Conservation (phyloP, 2,113 vertebrate species). For the Lampris megalopsis region DNA sequence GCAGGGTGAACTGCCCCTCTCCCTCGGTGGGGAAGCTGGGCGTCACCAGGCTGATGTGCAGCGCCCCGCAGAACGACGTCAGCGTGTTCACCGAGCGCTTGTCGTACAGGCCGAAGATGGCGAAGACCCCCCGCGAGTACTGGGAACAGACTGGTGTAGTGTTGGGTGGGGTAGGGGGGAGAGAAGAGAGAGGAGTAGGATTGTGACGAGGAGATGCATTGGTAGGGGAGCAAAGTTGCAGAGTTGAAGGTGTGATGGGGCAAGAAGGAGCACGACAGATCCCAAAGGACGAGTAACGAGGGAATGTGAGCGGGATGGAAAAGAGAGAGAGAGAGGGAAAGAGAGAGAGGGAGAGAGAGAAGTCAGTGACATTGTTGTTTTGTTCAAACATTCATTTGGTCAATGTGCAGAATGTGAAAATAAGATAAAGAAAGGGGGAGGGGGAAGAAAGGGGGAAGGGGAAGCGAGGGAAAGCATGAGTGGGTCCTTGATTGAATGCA, state of each 20-base stretch:
- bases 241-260: neutral
- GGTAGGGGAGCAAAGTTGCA: neutral
- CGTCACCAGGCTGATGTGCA: constrained; percentile 98
- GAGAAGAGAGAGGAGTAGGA: neutral
- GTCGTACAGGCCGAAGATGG: constrained; percentile 99
- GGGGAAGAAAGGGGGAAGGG: constrained; percentile 5
- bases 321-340: neutral
- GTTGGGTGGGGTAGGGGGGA: neutral
- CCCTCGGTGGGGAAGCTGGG: constrained; percentile 97
- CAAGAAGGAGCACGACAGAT: neutral
- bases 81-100: constrained; percentile 98
- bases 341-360: neutral
- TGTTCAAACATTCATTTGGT: constrained; percentile 3
- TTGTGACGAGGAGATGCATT: neutral
- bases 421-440: neutral
- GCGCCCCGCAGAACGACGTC: constrained; percentile 98
- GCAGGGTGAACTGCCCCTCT: constrained; percentile 96
- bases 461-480: neutral
- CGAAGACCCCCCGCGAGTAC: constrained; percentile 97
- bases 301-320: neutral
- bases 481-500: constrained; percentile 14
- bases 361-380: neutral
- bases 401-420: constrained; percentile 51
- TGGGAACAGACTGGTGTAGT: constrained; percentile 94
- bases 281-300: too few species aligned